These are phyloP conservation scores for Macquaria ambigua DNA, from an alignment of 2,113 vertebrate species.

Conservation along the genomic window DNA sequence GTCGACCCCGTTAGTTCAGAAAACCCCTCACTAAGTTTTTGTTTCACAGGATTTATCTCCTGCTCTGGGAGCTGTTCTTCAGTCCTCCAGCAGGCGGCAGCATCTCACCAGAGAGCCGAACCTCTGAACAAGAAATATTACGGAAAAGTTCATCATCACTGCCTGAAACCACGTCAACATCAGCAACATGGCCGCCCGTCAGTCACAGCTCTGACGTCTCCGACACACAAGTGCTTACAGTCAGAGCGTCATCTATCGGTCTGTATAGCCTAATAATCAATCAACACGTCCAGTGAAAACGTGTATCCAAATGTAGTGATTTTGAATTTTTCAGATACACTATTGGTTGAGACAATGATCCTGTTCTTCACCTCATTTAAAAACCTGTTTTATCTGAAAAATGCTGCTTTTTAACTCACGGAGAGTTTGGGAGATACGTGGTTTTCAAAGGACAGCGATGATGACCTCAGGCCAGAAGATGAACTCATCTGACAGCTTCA, in stretches of 20 bases:
- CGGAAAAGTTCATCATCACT: background rate
- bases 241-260: no score
- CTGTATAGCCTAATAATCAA: background rate
- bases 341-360: no score
- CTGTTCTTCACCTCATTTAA: no score
- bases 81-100: constrained; percentile 43
- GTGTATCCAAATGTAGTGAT: no score
- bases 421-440: no score
- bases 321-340: no score
- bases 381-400: no score
- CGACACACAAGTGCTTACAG: background rate
- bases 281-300: background rate
- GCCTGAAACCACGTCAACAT: background rate
- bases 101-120: background rate
- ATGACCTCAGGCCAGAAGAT: no score
- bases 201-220: no score
- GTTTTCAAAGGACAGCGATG: no score
- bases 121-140: no score
- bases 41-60: background rate
- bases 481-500: background rate
- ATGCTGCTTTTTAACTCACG: no score
- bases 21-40: background rate
- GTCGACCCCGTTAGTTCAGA: background rate
- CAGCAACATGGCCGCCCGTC: background rate
- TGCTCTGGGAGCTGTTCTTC: background rate